Base-by-base conservation (phyloP, 2,797 vertebrate genomes). In the Falco biarmicus region DNA sequence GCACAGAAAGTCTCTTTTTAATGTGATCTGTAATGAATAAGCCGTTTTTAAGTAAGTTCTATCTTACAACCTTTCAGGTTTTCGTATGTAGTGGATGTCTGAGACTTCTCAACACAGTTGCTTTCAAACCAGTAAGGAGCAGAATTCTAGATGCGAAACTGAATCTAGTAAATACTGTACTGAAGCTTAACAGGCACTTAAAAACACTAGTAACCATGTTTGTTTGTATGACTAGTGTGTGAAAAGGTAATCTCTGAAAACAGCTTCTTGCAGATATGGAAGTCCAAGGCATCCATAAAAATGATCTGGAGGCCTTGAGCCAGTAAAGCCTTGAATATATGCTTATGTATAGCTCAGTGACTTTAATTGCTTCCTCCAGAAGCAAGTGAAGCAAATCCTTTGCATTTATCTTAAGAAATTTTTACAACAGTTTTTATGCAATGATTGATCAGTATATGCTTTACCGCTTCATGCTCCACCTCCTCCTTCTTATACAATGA, bases 141-240 rank as follows among this genome's bases (percentile, higher is more conserved):
- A 79, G 66, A 88, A 89, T 87, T 87, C 61, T 63, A n/a, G 21
- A 15, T 63, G 25, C 61, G 70, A 59, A 70, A 45, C 1, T 32
- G 12, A 75, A 17, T 59, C 12, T 79, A 41, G n/a, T 43, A 74
- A 69, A 37, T 87, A 15, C 20, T 31, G 0, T 15, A 15, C 22
- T 74, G 63, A 65, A 63, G 25, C 9, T 79, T 51, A 51, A 15
- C 12, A 63, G 31, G 10, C 25, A 47, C 39, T 60, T 70, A 17
- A 66, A 79, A 15, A 0, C n/a, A 34, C 2, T 2, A 10, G 39
- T 15, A 47, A 5, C 20, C 7, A 1, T 24, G 10, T n/a, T 63
- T 71, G 31, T 63, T 74, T 75, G 41, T 32, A 29, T 73, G 66
- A 28, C 15, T 82, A n/a, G 2, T 32, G 16, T 60, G 47, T 66